Evolutionary conservation across 1,140 invertebrate species (phyloP).

Genomic region (Drosophila bocki): DNA sequence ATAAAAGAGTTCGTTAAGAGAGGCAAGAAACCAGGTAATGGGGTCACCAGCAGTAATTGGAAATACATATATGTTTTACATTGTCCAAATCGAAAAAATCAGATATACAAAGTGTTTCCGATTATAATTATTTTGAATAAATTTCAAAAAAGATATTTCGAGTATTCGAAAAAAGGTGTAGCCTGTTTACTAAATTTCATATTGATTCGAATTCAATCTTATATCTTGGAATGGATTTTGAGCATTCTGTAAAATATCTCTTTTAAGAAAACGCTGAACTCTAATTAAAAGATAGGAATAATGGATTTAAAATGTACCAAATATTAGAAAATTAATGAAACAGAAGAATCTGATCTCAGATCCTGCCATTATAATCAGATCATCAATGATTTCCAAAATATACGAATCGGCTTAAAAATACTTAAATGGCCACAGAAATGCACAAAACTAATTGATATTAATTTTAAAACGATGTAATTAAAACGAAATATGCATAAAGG

Average conservation of each 20-base stretch:
- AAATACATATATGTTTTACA: neutral
- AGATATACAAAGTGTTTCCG: neutral
- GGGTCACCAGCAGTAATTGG: conserved; percentile 15
- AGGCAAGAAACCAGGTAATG: conserved; percentile 28
- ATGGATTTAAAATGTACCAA: neutral
- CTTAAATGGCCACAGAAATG: too few species aligned
- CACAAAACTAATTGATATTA: too few species aligned
- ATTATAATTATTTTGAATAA: neutral
- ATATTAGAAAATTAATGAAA: too few species aligned
- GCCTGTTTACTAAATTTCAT: neutral
- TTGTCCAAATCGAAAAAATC: neutral
- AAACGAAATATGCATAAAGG: neutral
- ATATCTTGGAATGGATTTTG: neutral
- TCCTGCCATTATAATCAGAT: neutral
- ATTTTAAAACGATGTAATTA: neutral
- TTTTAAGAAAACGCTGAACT: neutral
- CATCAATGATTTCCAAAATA: neutral
- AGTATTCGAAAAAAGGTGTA: neutral
- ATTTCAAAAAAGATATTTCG: neutral
- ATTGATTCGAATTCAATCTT: neutral
- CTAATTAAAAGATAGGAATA: neutral
- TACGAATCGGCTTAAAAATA: neutral
- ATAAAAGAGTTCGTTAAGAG: conserved; percentile 32
- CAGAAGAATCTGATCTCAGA: neutral
- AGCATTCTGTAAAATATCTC: neutral